Base-by-base conservation (phyloP, 2,888 invertebrate genomes). In the Heteromyza rotundicornis region DNA sequence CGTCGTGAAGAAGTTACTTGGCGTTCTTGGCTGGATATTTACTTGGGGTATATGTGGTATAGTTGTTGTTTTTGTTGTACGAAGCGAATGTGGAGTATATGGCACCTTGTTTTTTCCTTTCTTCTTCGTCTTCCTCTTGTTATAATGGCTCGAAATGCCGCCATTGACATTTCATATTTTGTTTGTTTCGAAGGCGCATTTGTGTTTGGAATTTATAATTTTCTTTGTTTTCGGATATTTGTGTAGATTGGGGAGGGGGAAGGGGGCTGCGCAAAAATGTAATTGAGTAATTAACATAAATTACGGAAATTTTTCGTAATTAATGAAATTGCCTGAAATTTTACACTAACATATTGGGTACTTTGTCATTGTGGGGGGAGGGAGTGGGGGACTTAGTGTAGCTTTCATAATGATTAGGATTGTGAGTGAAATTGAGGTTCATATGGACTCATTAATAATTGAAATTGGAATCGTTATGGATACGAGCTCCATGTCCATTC, bases 281-380 rank as follows among this genome's bases (percentile, higher is more conserved):
- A 80, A 79, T 78, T 77, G 72, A 71, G 75, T 76, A 76, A 80
- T 80, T 79, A 80, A 75, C 80, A 79, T 79, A 80, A 79, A 78
- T 79, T 78, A 76, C 71, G 71, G 71, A 72, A 3, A 56, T n/a
- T 58, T 17, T 23, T 52, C 44, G 24, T 55, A 62, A 55, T 62
- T 58, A 59, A 62, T 40, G 62, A 27, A 49, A 58, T 62, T 50
- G 35, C 53, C 22, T 54, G 35, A 53, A 57, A 62, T 62, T 57
- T 61, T 36, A 61, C 52, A 57, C 57, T 57, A 32, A 52, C 35
- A 50, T 47, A 35, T 51, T 57, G 17, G n/a, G n/a, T n/a, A n/a
- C n/a, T n/a, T n/a, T n/a, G n/a, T n/a, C n/a, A n/a, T n/a, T n/a
- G n/a, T n/a, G n/a, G n/a, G n/a, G n/a, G n/a, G n/a, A n/a, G n/a